A percentile compares a stretch with the other conserved stretches of the same genome.
These are phyloP conservation scores for Agrotis segetum DNA, from an alignment of 2,888 invertebrate species.

Conservation along the genomic window DNA sequence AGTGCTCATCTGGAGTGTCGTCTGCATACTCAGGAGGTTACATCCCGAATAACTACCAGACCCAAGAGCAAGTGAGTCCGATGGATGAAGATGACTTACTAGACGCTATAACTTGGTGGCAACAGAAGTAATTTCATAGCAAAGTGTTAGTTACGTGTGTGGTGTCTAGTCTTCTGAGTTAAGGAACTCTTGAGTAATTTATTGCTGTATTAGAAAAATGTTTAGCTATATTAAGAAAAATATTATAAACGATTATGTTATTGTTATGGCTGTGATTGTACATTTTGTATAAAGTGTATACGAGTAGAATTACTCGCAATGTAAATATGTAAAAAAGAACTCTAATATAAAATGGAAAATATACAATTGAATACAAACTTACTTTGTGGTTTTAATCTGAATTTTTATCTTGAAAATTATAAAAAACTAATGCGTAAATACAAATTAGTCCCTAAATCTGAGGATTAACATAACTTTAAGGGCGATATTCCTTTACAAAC, in stretches of 20 bases:
- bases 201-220: constrained; percentile 3
- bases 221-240: constrained; percentile 10
- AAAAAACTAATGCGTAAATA: background rate
- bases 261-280: constrained; percentile 58
- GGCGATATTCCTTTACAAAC: background rate
- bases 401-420: background rate
- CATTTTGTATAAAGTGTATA: constrained; percentile 41
- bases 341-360: constrained; percentile 55
- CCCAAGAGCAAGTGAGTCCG: constrained; percentile 90
- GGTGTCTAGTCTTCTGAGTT: constrained; percentile 74
- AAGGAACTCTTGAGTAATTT: constrained; percentile 32
- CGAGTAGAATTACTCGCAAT: constrained; percentile 30
- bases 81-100: constrained; percentile 96
- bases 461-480: background rate
- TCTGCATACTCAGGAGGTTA: constrained; percentile 80
- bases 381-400: constrained; percentile 51
- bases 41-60: constrained; percentile 70
- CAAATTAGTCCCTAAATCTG: background rate
- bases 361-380: constrained; percentile 41
- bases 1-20: constrained; percentile 91
- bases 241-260: constrained; percentile 35
- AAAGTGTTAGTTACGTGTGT: constrained; percentile 35
- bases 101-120: constrained; percentile 96
- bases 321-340: constrained; percentile 62
- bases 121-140: constrained; percentile 88